phyloP scores from a whole-genome alignment of 2,113 vertebrate species.

The Diphyllodes magnificus region DNA sequence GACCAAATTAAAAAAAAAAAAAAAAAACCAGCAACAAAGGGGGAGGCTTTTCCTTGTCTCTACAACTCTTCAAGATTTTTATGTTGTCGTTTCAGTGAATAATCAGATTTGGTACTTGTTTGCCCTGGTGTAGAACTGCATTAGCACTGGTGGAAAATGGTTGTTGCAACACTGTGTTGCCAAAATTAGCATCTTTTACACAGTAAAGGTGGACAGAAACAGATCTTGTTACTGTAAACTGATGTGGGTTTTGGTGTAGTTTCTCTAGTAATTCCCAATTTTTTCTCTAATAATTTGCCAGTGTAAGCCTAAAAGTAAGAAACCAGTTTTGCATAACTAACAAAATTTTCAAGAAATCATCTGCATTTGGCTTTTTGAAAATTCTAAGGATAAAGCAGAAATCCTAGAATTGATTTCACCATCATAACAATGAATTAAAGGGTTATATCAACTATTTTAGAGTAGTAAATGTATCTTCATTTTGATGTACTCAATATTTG shows the following conservation, averaged over 20 bases:
- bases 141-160: background rate
- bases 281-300: background rate
- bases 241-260: background rate
- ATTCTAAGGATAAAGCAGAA: background rate
- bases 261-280: background rate
- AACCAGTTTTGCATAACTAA: background rate
- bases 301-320: background rate
- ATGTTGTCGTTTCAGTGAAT: background rate
- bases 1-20: background rate
- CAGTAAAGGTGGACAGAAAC: background rate
- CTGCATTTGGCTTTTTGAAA: background rate
- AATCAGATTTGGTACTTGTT: background rate
- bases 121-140: background rate
- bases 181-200: fast-evolving
- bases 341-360: background rate
- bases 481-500: background rate
- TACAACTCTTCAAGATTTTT: background rate
- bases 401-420: background rate
- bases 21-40: fast-evolving
- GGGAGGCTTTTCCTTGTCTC: background rate
- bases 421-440: background rate
- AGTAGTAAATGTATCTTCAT: background rate
- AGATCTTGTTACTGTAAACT: fast-evolving
- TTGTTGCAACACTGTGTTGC: background rate
- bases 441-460: background rate